Base-by-base conservation (phyloP, 2,888 invertebrate genomes). In the Acanthosepion esculentum region DNA sequence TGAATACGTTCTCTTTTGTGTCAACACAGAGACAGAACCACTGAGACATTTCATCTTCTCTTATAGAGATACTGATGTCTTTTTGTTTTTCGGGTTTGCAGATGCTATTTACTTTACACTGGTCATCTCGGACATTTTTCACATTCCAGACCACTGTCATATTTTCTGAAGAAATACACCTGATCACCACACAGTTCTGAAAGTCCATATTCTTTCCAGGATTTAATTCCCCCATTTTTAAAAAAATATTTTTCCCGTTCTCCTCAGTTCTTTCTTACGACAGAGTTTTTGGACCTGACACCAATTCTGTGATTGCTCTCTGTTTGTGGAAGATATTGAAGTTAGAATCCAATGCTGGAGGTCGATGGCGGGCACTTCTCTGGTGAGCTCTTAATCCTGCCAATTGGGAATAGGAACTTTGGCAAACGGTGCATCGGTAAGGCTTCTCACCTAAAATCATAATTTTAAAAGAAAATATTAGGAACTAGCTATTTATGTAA, bases 341-440 rank as follows among this genome's bases (percentile, higher is more conserved):
- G 93, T 50, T 93, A 10, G 93, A 50, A 20, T 48, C 48, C 1
- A 53, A 8, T 23, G 91, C 15, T 29, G 91, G 23, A 1, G 96
- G 95, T 64, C 96, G 96, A 95, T 97, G 97, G 53, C 97, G 95
- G 6, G 97, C 96, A 95, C 97, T 97, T 94, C 97, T 96, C 95
- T 97, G 97, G 94, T 97, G 97, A 10, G 97, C 97, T 48, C 97
- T 94, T 26, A 97, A 96, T 91, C 97, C 97, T 0, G 97, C 97
- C 53, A 97, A 95, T 95, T 97, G 97, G 5, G 97, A 97, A 95
- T 97, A 97, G 23, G 97, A 96, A 94, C 97, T 97, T 91, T 96
- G 95, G 94, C 97, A 97, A 20, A 96, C 96, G 10, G 95, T 94
- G 94, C 97, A 97, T 94, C 96, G 96, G 95, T 97, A 97, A 0